Conservation (phyloP, 1,140 invertebrate species). For the Steinernema feltiae region DNA sequence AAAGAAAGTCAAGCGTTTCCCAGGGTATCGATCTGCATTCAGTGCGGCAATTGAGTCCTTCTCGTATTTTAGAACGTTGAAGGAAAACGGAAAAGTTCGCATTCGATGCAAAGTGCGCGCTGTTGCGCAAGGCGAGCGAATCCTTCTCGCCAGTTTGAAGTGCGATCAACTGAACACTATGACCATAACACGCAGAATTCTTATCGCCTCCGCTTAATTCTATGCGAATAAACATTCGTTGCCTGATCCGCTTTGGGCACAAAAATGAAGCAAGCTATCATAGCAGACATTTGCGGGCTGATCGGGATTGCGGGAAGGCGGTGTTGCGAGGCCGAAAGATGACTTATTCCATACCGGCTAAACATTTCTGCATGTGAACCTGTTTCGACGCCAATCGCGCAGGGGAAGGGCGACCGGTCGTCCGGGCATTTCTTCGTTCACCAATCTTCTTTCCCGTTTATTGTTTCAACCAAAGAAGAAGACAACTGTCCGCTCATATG, state of each 20-base stretch:
- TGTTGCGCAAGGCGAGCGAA: not conserved
- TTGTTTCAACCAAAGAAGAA: conserved; percentile 9
- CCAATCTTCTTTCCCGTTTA: conserved; percentile 3
- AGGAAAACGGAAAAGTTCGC: conserved; percentile 2
- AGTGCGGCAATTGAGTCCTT: not conserved
- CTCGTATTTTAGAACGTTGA: not conserved
- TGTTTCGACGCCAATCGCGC: conserved; percentile 6
- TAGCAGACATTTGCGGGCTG: too few relatives aligned
- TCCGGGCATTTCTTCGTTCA: conserved; percentile 9
- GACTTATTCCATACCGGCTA: conserved; percentile 6
- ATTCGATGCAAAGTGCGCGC: conserved; percentile 2
- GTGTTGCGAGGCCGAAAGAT: not conserved
- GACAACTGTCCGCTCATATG: not conserved
- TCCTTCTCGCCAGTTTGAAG: not conserved
- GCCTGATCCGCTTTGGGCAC: not conserved
- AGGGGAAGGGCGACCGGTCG: conserved; percentile 12
- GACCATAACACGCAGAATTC: not conserved
- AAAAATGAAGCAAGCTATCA: too few relatives aligned
- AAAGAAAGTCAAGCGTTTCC: not conserved
- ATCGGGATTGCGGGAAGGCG: not conserved
- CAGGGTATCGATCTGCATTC: not conserved
- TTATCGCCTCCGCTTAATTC: not conserved
- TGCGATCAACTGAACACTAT: not conserved
- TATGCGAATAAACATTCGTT: not conserved
- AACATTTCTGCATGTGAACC: conserved; percentile 10